Evolutionary conservation across 1,140 invertebrate genomes (phyloP), one percentile per base, ranked within the genome.

Genomic region (Himalopsyche phryganea): DNA sequence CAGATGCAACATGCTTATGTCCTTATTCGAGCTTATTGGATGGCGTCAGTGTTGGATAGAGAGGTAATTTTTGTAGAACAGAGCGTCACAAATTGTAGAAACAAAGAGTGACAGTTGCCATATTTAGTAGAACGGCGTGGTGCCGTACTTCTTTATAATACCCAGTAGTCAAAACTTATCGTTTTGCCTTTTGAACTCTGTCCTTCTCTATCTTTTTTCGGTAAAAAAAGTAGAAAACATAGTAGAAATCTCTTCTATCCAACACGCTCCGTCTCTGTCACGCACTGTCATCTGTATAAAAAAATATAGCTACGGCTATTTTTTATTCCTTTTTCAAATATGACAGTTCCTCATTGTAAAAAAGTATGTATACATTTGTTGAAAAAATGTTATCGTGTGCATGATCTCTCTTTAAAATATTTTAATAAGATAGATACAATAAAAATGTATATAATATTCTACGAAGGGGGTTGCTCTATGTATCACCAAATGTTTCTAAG

Each of bases 41-140:
- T 78, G 76, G 76, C 75, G 77, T 68, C 76, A 78, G 72, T 78
- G 75, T 78, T 78, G 76, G 76, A 78, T 78, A 75, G 76, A 78
- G 76, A 78, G 76, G 76, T 78, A 78, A 78, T 17, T 46, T n/a
- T 19, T 20, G 50, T 51, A 51, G 49, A 51, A 51, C 47, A 49
- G 20, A 50, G 10, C 19, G 15, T 45, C n/a, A 48, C 18, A 13
- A 42, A 9, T 28, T 7, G 40, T 50, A 59, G 42, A 51, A 52
- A 3, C n/a, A 40, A 40, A 4, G 3, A 4, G 3, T 15, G 11
- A 5, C 38, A 13, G 38, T 13, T 40, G 15, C 6, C 23, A 3
- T 28, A n/a, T 28, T 28, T 9, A 28, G 23, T 28, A 28, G 23
- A 28, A 28, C 23, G 23, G 23, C 9, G 23, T 28, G 38, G n/a